Base-by-base conservation (phyloP, 2,888 invertebrate species). In the Anticlea derivata region DNA sequence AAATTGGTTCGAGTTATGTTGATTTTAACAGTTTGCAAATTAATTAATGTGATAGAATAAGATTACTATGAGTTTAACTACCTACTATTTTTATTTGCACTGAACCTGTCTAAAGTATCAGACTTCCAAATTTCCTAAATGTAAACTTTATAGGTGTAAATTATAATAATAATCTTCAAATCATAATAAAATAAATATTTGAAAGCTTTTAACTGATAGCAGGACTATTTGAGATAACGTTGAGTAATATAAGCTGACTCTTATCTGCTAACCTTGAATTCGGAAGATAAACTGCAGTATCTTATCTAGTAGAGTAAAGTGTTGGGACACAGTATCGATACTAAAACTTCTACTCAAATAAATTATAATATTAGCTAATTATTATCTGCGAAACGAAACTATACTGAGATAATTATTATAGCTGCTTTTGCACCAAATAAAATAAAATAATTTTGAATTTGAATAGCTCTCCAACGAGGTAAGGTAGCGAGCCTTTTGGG, bases 231-330 rank as follows among this genome's bases (percentile, higher is more conserved):
- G 26, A 47, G 47, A 47, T 47, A 47, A 47, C 22, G 8, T 33
- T 40, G 33, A 20, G 31, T 33, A 26, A 4, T 33, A 11, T 30
- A 47, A 41, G 41, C 41, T 35, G 41, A 37, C 41, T 34, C 33
- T 39, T 44, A 50, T 44, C 50, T 38, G 7, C 4, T 6, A 47
- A 29, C 50, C 50, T 44, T 50, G 44, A 39, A 39, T 39, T 50
- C 43, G 1, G 22, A 29, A 44, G 27, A 44, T 38, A 38, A 44
- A 43, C 49, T 35, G 40, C 40, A 40, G 41, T 34, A 22, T n/a
- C 22, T 30, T 31, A 39, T 39, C 38, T 26, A 26, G 26, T 11
- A 2, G 7, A 10, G 17, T 7, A 17, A 20, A 39, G 38, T 31
- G 46, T 23, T 47, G 45, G 45, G 45, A 30, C 37, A 38, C 30